A percentile compares a stretch with the other conserved stretches of the same genome.
Conservation (phyloP, 2,888 invertebrate genomes). For the Dioctria linearis region DNA sequence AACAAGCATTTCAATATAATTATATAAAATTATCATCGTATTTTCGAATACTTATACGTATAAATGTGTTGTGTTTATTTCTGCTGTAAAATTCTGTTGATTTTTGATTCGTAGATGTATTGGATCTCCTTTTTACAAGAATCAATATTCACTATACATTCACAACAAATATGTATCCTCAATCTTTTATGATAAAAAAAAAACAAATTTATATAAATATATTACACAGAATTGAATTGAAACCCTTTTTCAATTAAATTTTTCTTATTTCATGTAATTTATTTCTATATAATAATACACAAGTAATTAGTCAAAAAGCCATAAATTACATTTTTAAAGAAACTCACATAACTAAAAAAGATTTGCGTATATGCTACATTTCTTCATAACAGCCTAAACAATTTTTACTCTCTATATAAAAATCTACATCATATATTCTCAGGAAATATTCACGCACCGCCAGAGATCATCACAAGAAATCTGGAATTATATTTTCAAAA, state of each 20-base stretch:
- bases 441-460: constrained; percentile 46
- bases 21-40: no score
- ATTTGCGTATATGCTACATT: constrained; percentile 28
- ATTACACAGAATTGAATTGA: constrained; percentile 11
- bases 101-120: no score
- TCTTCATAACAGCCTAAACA: constrained; percentile 51
- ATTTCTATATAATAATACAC: constrained; percentile 50
- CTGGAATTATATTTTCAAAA: constrained; percentile 1
- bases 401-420: constrained; percentile 27
- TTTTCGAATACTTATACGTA: no score
- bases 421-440: constrained; percentile 31
- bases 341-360: constrained; percentile 37
- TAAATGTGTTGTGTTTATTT: no score
- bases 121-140: no score
- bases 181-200: not conserved
- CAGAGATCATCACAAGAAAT: constrained; percentile 27
- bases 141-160: no score
- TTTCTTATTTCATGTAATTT: constrained; percentile 46
- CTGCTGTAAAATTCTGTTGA: no score
- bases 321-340: constrained; percentile 52
- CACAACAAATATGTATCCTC: no score
- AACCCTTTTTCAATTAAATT: constrained; percentile 43
- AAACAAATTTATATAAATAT: not conserved
- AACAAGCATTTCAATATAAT: no score
- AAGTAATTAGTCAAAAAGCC: constrained; percentile 50